A percentile compares a stretch with the other conserved stretches of the same genome.
These are phyloP conservation scores for Corythucha ciliata DNA, from an alignment of 2,888 invertebrate species.

Conservation along the genomic window DNA sequence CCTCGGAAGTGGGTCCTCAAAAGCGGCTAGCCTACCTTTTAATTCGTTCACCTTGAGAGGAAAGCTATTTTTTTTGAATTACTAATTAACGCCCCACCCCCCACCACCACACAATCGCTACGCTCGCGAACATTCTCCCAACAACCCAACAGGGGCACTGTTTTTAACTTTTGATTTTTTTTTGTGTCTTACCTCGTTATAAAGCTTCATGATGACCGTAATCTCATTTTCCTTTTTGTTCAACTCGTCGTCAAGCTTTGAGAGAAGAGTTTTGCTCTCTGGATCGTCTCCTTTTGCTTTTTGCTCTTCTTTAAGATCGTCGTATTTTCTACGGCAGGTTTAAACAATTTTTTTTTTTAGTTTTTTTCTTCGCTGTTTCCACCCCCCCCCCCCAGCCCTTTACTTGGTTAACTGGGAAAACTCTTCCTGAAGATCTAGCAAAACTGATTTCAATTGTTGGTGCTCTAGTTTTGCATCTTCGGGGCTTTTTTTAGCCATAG, in stretches of 20 bases:
- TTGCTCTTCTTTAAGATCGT: not conserved
- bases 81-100: too few species aligned
- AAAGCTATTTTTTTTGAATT: too few species aligned
- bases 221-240: slow-evolving; percentile 19
- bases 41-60: too few species aligned
- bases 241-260: slow-evolving; percentile 15
- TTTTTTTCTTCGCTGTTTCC: not conserved
- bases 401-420: slow-evolving; percentile 18
- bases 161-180: too few species aligned
- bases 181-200: slow-evolving; percentile 21
- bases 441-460: slow-evolving; percentile 16
- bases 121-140: too few species aligned
- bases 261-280: not conserved
- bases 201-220: slow-evolving; percentile 19
- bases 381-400: not conserved
- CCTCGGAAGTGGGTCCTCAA: too few species aligned
- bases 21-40: too few species aligned
- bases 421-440: slow-evolving; percentile 19
- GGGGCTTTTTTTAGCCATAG: too few species aligned
- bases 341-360: not conserved
- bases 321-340: not conserved
- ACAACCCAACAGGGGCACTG: too few species aligned
- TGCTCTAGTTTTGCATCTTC: too few species aligned
- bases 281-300: slow-evolving; percentile 1
- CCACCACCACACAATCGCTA: too few species aligned